These are phyloP conservation scores for Gandaritis pyraliata DNA, from an alignment of 2,888 invertebrate genomes.

Conservation along the genomic window DNA sequence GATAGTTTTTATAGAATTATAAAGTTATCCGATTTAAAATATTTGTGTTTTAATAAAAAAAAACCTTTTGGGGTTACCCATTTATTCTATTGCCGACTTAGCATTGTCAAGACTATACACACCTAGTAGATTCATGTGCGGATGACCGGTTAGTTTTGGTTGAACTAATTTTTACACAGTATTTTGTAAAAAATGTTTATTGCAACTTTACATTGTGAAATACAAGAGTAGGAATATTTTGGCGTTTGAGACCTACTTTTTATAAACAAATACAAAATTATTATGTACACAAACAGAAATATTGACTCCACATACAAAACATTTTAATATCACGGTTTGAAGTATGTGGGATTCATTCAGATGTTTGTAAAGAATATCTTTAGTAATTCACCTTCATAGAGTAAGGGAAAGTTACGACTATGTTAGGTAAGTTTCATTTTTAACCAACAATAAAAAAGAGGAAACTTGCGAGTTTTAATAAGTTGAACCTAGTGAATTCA, in stretches of 20 bases:
- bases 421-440: too few relatives aligned
- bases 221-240: conserved; percentile 3
- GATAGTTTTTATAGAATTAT: conserved; percentile 52
- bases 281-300: background rate
- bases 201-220: background rate
- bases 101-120: too few relatives aligned
- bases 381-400: too few relatives aligned
- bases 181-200: conserved; percentile 5
- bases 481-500: too few relatives aligned
- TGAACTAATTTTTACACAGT: background rate
- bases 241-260: background rate
- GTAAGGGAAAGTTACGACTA: too few relatives aligned
- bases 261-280: background rate
- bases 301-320: background rate
- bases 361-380: too few relatives aligned
- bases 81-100: too few relatives aligned
- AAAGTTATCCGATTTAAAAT: conserved; percentile 42
- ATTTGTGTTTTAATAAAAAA: background rate
- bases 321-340: background rate
- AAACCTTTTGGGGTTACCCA: too few relatives aligned
- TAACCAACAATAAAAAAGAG: too few relatives aligned
- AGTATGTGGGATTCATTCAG: background rate
- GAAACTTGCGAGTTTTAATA: too few relatives aligned
- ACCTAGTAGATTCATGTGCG: too few relatives aligned
- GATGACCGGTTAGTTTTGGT: too few relatives aligned